Evolutionary conservation across 2,113 vertebrate genomes (phyloP), one percentile per base, ranked within the genome.

Genomic region (Mesoclemmys tuberculata): DNA sequence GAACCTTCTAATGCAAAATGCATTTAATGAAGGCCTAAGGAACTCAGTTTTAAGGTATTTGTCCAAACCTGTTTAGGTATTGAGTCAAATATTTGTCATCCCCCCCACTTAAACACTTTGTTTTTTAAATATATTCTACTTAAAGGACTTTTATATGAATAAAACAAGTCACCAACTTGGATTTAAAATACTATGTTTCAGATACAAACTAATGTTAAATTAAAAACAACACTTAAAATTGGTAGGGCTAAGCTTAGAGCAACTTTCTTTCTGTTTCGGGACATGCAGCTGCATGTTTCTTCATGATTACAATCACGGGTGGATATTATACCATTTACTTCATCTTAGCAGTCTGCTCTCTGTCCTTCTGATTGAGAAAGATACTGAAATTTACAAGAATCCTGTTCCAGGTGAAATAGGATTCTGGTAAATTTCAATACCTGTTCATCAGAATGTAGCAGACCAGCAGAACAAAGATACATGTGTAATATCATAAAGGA

Each of bases 51-150:
- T 41, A 41, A 64, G 79, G 85, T 1, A 8, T 94, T 71, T 93
- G 94, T 86, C 89, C 90, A 31, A 95, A 97, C 96, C 94, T 96
- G 97, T 84, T 97, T 68, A 51, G 94, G 90, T 85, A 88, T 1
- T 94, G 89, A 97, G 96, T 92, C 95, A 96, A 96, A 2, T 0
- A 0, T 51, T 90, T 94, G 58, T 81, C n/a, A n/a, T n/a, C 85
- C 54, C 79, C 90, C 83, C 87, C 5, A 77, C 46, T 5, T 4
- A 82, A 84, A 48, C 51, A 84, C 64, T 90, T 86, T 44, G 41
- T 58, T 41, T 80, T 89, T 92, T 90, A 79, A 90, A 88, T 44
- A 58, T 58, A 31, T 86, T 96, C 46, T 49, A 85, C 90, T 95
- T 89, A 74, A 46, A 90, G 35, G 44, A 93, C 54, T 35, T 5